Conservation (phyloP, 2,113 vertebrate genomes). For the Tinamus guttatus region DNA sequence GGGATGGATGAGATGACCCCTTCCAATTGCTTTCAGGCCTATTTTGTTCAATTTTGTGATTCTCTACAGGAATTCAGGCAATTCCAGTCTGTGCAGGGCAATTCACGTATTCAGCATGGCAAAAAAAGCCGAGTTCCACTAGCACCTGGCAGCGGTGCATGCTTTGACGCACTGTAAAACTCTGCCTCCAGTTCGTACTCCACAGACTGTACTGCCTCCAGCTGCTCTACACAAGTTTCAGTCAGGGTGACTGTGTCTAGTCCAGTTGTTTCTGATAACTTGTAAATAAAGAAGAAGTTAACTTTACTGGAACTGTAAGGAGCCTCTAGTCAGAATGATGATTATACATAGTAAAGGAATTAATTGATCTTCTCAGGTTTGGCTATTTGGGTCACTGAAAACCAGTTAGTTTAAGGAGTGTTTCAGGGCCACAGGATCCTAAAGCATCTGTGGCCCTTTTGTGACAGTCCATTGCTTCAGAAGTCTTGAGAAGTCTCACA, state of each 20-base stretch:
- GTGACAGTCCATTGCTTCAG: not conserved
- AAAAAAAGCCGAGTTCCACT: not conserved
- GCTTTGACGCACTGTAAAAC: not conserved
- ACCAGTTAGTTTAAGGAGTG: not conserved
- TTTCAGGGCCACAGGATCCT: not conserved
- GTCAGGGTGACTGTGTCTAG: not conserved
- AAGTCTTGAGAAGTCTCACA: not conserved
- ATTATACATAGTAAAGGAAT: not conserved
- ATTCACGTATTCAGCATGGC: not conserved
- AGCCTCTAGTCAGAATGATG: not conserved
- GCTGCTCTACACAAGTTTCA: not conserved
- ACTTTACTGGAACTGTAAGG: not conserved
- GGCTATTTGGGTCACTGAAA: not conserved
- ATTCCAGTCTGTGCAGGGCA: not conserved
- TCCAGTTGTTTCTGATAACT: not conserved
- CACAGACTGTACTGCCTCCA: no score
- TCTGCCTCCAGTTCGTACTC: fast-evolving
- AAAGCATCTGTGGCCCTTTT: not conserved
- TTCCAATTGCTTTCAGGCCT: not conserved
- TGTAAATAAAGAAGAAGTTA: fast-evolving
- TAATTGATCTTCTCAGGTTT: not conserved
- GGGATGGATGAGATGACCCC: not conserved
- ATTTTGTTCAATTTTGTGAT: not conserved
- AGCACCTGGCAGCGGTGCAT: fast-evolving
- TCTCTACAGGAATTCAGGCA: not conserved